These are phyloP conservation scores for Perithous albicinctus DNA, from an alignment of 2,888 invertebrate genomes.

Conservation along the genomic window DNA sequence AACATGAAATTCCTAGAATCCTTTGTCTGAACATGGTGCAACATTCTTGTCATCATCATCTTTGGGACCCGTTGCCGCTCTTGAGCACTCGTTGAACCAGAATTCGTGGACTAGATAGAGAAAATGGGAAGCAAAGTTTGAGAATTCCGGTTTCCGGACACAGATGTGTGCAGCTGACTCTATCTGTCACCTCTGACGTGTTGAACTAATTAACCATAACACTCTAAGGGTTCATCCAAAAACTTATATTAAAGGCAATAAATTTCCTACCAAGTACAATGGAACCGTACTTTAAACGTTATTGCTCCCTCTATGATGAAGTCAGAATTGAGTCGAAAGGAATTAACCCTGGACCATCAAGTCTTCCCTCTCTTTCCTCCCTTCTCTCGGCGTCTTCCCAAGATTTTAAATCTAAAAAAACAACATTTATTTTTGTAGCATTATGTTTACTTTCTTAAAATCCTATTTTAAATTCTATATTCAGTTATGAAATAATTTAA, in stretches of 20 bases:
- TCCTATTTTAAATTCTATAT: too few relatives aligned
- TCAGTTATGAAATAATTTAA: too few relatives aligned
- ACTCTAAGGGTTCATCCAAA: not conserved
- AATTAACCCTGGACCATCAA: too few relatives aligned
- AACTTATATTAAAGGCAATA: not conserved
- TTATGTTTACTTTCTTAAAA: too few relatives aligned
- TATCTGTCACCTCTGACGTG: not conserved
- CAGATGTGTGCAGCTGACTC: not conserved
- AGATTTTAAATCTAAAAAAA: too few relatives aligned
- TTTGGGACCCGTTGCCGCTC: too few relatives aligned
- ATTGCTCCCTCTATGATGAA: too few relatives aligned
- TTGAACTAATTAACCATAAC: not conserved
- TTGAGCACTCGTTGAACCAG: slow-evolving; percentile 8
- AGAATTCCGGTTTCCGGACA: slow-evolving; percentile 4
- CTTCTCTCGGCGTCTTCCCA: too few relatives aligned
- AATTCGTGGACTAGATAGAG: slow-evolving; percentile 8
- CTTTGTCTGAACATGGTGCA: slow-evolving; percentile 7
- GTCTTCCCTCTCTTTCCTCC: too few relatives aligned
- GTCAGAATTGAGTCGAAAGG: too few relatives aligned
- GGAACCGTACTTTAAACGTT: not conserved
- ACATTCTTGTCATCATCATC: slow-evolving; percentile 38
- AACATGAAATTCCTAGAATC: slow-evolving; percentile 42
- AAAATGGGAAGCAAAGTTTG: slow-evolving; percentile 12
- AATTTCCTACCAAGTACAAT: not conserved
- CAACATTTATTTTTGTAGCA: too few relatives aligned